phyloP scores from a whole-genome alignment of 1,140 invertebrate species.

The silkworm (Bombyx mori) region ASM3026992v2 NC_085130.1:1412501-1413000 shows the following conservation, averaged over 20 bases:
- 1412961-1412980: no score
- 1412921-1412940: no score
- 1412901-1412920: no score
- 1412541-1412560: slow-evolving; percentile 51
- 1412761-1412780: slow-evolving; percentile 73
- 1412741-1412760: slow-evolving; percentile 77
- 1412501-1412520: no score
- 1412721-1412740: slow-evolving; percentile 83
- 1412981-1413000: no score
- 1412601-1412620: slow-evolving; percentile 92
- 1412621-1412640: slow-evolving; percentile 86
- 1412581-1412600: slow-evolving; percentile 87
- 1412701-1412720: slow-evolving; percentile 64
- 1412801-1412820: neutral
- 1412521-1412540: no score
- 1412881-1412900: no score
- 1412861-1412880: no score
- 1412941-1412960: no score
- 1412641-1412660: slow-evolving; percentile 91
- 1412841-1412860: no score
- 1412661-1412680: slow-evolving; percentile 76
- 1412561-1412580: slow-evolving; percentile 84
- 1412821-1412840: no score
- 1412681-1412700: slow-evolving; percentile 49
- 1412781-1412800: neutral